These are phyloP conservation scores for Xestobium rufovillosum DNA, from an alignment of 2,888 invertebrate genomes.

Conservation along the genomic window DNA sequence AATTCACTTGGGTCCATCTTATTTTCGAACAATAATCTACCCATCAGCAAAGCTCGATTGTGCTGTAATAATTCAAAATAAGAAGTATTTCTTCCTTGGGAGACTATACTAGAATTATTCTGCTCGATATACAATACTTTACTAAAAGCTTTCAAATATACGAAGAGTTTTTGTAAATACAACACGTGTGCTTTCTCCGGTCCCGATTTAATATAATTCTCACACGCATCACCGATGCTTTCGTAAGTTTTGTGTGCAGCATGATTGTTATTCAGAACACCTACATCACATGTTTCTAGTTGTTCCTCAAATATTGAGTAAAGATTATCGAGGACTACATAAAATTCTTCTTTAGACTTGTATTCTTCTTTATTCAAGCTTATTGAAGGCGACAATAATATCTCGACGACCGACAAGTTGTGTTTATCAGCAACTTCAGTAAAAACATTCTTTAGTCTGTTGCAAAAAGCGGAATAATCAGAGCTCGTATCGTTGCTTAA, in stretches of 20 bases:
- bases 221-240: slow-evolving; percentile 48
- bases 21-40: slow-evolving; percentile 60
- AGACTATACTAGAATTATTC: slow-evolving; percentile 34
- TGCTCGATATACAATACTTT: slow-evolving; percentile 41
- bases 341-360: slow-evolving; percentile 28
- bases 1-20: slow-evolving; percentile 60
- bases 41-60: slow-evolving; percentile 54
- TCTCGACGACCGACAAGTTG: slow-evolving; percentile 26
- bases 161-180: slow-evolving; percentile 50
- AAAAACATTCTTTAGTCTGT: slow-evolving; percentile 28
- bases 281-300: slow-evolving; percentile 27
- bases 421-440: slow-evolving; percentile 25
- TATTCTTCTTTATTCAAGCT: slow-evolving; percentile 27
- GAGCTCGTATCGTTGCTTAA: slow-evolving; percentile 23
- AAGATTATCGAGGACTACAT: slow-evolving; percentile 42
- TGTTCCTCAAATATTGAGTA: slow-evolving; percentile 44
- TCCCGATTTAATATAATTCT: slow-evolving; percentile 20
- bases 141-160: slow-evolving; percentile 52
- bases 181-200: slow-evolving; percentile 32
- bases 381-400: slow-evolving; percentile 31
- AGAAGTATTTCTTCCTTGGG: slow-evolving; percentile 36
- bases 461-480: slow-evolving; percentile 30
- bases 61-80: slow-evolving; percentile 50
- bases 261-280: slow-evolving; percentile 48
- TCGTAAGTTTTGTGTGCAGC: slow-evolving; percentile 45